Evolutionary conservation across 2,888 invertebrate species (phyloP).

Genomic region (Eilema caniola): DNA sequence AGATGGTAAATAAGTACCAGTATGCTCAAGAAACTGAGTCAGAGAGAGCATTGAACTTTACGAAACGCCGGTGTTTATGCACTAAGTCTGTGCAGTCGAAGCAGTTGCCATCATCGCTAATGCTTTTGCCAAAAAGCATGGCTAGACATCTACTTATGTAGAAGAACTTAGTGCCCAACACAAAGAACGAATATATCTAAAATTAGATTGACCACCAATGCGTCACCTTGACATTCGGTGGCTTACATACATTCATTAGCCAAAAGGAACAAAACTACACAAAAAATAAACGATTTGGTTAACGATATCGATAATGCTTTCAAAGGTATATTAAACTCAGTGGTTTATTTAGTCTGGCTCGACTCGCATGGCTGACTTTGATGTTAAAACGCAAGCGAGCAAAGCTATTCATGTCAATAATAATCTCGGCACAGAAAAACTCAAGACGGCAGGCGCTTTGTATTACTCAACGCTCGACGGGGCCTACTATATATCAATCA

Average conservation of each 20-base stretch:
- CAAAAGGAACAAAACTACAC: not conserved
- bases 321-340: slow-evolving; percentile 10
- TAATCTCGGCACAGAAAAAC: slow-evolving; percentile 29
- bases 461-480: slow-evolving; percentile 42
- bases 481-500: slow-evolving; percentile 53
- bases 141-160: not conserved
- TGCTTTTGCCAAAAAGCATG: not conserved
- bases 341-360: slow-evolving; percentile 10
- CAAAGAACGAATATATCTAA: not conserved
- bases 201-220: not conserved
- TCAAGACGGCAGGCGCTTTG: slow-evolving; percentile 32
- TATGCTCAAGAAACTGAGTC: not conserved
- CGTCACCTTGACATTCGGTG: not conserved
- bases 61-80: not conserved
- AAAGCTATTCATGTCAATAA: slow-evolving; percentile 28
- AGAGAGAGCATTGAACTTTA: not conserved
- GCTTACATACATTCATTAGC: not conserved
- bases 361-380: slow-evolving; percentile 21
- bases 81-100: not conserved
- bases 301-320: slow-evolving; percentile 4
- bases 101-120: not conserved
- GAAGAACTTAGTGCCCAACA: not conserved
- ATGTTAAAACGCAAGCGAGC: slow-evolving; percentile 27
- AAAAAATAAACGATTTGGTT: not conserved
- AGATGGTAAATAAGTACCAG: not conserved